phyloP scores from a whole-genome alignment of 2,888 invertebrate species.

The Tethea ocularis region DNA sequence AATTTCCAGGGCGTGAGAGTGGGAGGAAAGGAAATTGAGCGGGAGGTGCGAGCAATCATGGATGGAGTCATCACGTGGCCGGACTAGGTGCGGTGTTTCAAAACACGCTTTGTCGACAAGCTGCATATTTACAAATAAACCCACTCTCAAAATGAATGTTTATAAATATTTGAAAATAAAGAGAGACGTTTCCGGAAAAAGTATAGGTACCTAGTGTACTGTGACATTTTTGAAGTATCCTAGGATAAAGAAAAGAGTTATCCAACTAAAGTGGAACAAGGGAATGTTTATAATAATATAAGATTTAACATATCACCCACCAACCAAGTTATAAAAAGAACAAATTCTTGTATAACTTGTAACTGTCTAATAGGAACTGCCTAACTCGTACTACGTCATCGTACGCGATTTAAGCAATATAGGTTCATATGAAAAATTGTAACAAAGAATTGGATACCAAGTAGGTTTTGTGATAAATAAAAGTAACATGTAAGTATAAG shows the following conservation, averaged over 20 bases:
- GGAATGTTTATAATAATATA: too few species aligned
- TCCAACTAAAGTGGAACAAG: too few species aligned
- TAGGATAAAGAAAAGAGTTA: too few species aligned
- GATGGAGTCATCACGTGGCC: slow-evolving; percentile 51
- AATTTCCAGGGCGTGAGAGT: neutral
- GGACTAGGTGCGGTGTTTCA: slow-evolving; percentile 46
- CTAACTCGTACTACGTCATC: too few species aligned
- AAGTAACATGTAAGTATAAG: slow-evolving; percentile 33
- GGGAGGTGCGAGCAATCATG: slow-evolving; percentile 12
- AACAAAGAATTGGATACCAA: neutral
- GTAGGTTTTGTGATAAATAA: slow-evolving; percentile 36
- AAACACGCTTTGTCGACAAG: slow-evolving; percentile 67
- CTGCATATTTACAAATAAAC: slow-evolving; percentile 67
- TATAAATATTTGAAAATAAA: slow-evolving; percentile 44
- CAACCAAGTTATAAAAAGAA: too few species aligned
- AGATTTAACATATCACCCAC: too few species aligned
- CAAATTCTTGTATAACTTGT: too few species aligned
- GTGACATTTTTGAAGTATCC: too few species aligned
- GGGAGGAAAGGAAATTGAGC: slow-evolving; percentile 10
- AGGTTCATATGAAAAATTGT: neutral
- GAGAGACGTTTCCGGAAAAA: slow-evolving; percentile 41
- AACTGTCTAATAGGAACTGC: too few species aligned
- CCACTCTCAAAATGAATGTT: slow-evolving; percentile 37
- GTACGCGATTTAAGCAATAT: neutral
- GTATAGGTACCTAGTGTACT: neutral